These are phyloP conservation scores for Diabrotica balteata DNA, from an alignment of 2,888 invertebrate genomes.

Conservation along the genomic window DNA sequence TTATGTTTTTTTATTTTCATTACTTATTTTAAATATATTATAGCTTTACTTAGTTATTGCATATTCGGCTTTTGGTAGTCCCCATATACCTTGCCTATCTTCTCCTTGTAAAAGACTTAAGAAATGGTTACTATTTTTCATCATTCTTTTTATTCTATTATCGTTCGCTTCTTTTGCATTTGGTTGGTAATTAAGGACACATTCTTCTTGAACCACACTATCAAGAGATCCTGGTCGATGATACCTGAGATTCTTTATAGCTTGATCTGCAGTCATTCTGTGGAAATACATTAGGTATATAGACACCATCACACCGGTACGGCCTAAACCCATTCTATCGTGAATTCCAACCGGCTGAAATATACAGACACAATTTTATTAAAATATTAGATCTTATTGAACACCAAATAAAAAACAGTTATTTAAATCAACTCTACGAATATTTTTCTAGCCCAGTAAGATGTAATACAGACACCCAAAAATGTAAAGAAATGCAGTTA, in stretches of 20 bases:
- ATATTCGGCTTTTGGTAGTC: conserved; percentile 31
- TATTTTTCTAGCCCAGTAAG: too few species aligned
- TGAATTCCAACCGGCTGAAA: conserved; percentile 37
- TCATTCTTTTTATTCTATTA: conserved; percentile 31
- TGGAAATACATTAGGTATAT: conserved; percentile 73
- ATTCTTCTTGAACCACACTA: conserved; percentile 65
- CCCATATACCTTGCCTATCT: conserved; percentile 33
- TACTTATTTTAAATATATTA: too few species aligned
- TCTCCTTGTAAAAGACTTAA: conserved; percentile 28
- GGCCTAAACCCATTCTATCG: conserved; percentile 73
- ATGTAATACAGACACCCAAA: not conserved
- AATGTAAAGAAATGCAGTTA: not conserved
- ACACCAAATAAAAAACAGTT: not conserved
- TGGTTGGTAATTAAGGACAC: conserved; percentile 32
- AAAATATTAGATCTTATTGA: not conserved
- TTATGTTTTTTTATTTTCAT: too few species aligned
- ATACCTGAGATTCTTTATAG: conserved; percentile 67
- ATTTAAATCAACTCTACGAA: not conserved
- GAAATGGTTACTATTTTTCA: conserved; percentile 29
- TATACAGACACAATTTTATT: not conserved
- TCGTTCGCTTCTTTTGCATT: conserved; percentile 34
- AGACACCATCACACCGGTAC: conserved; percentile 77
- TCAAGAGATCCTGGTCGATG: conserved; percentile 71
- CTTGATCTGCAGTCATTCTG: conserved; percentile 68
- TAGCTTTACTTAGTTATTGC: too few species aligned